These are phyloP conservation scores for Temnothorax ravouxi DNA, from an alignment of 2,888 invertebrate genomes.

Conservation along the genomic window DNA sequence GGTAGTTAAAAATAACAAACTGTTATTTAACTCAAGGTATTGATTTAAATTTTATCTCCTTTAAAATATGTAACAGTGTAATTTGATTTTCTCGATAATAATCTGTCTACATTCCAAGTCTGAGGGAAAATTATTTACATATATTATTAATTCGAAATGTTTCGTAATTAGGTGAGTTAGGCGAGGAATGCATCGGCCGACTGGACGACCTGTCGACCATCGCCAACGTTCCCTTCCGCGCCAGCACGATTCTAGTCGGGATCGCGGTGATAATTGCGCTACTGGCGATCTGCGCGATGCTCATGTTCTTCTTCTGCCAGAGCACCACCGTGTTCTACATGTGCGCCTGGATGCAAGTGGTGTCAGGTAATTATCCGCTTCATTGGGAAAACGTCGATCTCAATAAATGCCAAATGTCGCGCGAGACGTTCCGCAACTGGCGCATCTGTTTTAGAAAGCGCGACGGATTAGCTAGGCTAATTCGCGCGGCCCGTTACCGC, in stretches of 20 bases:
- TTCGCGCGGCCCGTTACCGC: slow-evolving; percentile 66
- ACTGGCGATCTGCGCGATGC: slow-evolving; percentile 94
- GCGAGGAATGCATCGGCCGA: slow-evolving; percentile 94
- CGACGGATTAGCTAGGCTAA: slow-evolving; percentile 32
- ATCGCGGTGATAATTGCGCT: slow-evolving; percentile 94
- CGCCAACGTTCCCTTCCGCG: slow-evolving; percentile 94
- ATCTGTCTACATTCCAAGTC: neutral
- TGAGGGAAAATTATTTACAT: slow-evolving; percentile 5
- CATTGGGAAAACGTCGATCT: neutral
- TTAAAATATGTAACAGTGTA: too few relatives aligned
- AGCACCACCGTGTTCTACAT: slow-evolving; percentile 96
- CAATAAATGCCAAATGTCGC: neutral
- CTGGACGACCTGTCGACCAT: slow-evolving; percentile 94
- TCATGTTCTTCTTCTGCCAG: slow-evolving; percentile 97
- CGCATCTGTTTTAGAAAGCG: slow-evolving; percentile 65
- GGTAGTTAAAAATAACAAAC: too few relatives aligned
- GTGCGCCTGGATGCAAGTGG: slow-evolving; percentile 98
- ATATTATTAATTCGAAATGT: neutral
- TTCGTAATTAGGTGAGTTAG: slow-evolving; percentile 88
- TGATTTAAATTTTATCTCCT: too few relatives aligned
- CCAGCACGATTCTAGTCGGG: slow-evolving; percentile 96
- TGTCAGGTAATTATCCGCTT: slow-evolving; percentile 92
- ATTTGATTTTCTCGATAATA: neutral
- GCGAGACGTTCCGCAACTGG: neutral
- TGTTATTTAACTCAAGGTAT: too few relatives aligned